phyloP scores from a whole-genome alignment of 2,113 vertebrate species.

The Cheilinus undulatus region DNA sequence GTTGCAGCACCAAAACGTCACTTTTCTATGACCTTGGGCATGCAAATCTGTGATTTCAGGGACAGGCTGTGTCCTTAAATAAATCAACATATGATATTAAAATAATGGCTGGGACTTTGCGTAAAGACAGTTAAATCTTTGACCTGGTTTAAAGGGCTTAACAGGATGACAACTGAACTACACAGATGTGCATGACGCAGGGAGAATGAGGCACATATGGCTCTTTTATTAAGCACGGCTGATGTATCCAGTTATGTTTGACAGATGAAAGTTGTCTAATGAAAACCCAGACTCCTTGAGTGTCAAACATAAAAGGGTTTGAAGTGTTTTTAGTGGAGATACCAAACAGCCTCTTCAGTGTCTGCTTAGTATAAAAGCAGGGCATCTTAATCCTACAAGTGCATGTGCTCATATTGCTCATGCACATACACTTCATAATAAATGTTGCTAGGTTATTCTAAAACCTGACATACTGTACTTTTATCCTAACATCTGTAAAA shows the following conservation, averaged over 20 bases:
- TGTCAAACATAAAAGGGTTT: not conserved
- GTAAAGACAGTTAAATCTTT: not conserved
- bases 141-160: not conserved
- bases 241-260: not conserved
- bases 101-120: not conserved
- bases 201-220: not conserved
- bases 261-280: not conserved
- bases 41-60: slow-evolving; percentile 11
- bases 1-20: slow-evolving; percentile 31
- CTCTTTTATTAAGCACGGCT: not conserved
- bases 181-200: slow-evolving; percentile 10
- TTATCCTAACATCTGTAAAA: not conserved
- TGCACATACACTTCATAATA: not conserved
- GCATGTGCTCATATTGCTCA: not conserved
- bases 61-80: slow-evolving; percentile 26
- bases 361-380: too few species aligned
- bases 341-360: slow-evolving; percentile 9
- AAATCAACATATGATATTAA: slow-evolving; percentile 28
- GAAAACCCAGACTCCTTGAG: not conserved
- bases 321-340: not conserved
- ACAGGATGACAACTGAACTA: not conserved
- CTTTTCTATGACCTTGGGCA: slow-evolving; percentile 32
- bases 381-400: not conserved
- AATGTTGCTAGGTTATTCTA: too few species aligned
- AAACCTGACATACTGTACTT: too few species aligned